These are phyloP conservation scores for Pangasius macronema DNA, from an alignment of 2,797 vertebrate species.

Conservation along the genomic window DNA sequence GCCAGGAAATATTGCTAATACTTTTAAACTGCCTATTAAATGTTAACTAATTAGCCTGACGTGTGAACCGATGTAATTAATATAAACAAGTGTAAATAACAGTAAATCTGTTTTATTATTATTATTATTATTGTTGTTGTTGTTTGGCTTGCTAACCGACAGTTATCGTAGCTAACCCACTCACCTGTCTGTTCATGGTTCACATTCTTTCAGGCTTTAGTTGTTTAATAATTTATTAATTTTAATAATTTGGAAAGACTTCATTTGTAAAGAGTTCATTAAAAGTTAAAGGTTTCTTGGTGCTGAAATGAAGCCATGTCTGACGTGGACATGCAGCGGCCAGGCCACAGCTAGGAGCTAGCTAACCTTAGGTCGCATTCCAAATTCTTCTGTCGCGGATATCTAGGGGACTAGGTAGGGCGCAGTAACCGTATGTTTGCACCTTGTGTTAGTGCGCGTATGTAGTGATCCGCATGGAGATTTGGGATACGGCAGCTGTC, in stretches of 20 bases:
- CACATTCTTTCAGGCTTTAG: too few species aligned
- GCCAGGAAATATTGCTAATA: neutral
- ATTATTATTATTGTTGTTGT: too few species aligned
- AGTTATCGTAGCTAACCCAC: neutral
- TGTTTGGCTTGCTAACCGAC: neutral
- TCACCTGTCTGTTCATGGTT: neutral
- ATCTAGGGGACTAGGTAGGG: neutral
- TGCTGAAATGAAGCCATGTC: neutral
- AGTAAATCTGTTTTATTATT: neutral
- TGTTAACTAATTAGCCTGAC: neutral
- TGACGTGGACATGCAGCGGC: conserved; percentile 24
- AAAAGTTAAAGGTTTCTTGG: conserved; percentile 1
- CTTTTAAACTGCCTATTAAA: neutral
- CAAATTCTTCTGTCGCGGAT: neutral
- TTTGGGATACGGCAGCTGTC: neutral
- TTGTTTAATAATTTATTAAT: neutral
- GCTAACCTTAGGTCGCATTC: neutral
- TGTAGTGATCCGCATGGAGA: neutral
- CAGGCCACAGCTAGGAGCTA: neutral
- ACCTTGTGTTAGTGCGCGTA: neutral
- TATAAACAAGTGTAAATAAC: neutral
- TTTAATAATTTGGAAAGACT: neutral
- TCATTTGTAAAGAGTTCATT: neutral
- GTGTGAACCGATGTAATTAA: neutral
- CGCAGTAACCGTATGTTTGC: neutral